A percentile compares a stretch with the other conserved stretches of the same genome.
Evolutionary conservation across 2,113 vertebrate genomes (phyloP).

Genomic region (Balaeniceps rex): DNA sequence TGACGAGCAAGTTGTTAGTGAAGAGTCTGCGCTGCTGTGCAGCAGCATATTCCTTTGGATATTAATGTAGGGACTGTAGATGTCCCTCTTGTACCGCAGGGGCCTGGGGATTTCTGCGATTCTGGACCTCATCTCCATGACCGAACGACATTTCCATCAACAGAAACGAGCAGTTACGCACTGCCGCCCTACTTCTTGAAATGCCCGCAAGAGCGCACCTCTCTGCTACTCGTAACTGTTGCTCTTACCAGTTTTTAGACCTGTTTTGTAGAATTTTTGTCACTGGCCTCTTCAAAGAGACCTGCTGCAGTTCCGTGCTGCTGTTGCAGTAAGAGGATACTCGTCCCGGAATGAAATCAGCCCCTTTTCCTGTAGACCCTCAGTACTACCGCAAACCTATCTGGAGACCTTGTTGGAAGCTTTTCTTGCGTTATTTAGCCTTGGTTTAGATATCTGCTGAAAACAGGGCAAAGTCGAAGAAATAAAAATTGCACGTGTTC

Average conservation of each 20-base stretch:
- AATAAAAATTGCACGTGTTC: not conserved
- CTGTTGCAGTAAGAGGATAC: not conserved
- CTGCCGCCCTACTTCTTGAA: not conserved
- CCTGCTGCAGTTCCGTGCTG: not conserved
- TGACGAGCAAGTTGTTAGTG: too few species aligned
- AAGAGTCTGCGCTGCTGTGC: not conserved
- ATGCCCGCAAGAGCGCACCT: rapidly evolving
- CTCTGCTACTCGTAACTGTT: not conserved
- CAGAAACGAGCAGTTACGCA: rapidly evolving
- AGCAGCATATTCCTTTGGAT: not conserved
- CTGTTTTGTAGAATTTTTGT: not conserved
- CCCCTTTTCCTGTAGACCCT: not conserved
- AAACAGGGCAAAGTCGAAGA: not conserved
- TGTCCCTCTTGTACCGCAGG: not conserved
- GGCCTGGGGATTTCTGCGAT: not conserved
- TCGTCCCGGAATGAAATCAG: not conserved
- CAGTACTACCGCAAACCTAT: too few species aligned
- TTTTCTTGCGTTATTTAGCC: not conserved
- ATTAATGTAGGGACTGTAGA: not conserved
- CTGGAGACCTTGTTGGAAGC: not conserved
- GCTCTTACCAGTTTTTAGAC: not conserved
- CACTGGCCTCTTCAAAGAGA: not conserved
- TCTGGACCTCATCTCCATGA: too few species aligned
- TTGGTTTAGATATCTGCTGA: not conserved
- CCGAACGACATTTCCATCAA: not conserved